Evolutionary conservation across 2,113 vertebrate species (phyloP).

Genomic region (Serinus canaria): DNA sequence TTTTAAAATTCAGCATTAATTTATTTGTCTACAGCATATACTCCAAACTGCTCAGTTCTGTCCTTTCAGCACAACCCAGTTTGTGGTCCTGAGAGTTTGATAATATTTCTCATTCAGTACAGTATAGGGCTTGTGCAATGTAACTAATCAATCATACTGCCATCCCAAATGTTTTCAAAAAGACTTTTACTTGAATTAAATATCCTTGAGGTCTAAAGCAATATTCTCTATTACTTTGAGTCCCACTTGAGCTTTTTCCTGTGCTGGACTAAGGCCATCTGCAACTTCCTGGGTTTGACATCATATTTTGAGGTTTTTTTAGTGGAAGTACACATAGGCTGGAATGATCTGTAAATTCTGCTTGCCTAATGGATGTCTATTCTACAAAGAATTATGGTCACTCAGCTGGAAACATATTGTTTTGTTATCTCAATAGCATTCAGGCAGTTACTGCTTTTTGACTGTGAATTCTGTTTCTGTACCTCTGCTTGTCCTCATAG

Average conservation of each 20-base stretch:
- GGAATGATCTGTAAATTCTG: background rate
- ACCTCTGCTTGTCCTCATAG: background rate
- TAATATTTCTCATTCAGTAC: background rate
- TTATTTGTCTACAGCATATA: background rate
- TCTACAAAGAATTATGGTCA: background rate
- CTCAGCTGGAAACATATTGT: background rate
- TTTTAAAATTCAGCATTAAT: background rate
- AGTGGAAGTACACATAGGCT: background rate
- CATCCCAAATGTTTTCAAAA: background rate
- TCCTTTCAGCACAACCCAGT: background rate
- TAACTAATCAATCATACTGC: background rate
- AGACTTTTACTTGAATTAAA: background rate
- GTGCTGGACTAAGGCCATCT: background rate
- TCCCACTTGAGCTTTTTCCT: background rate
- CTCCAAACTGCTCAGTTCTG: background rate
- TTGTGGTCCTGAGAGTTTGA: background rate
- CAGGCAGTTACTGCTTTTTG: background rate
- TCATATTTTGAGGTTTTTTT: background rate
- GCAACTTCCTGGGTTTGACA: background rate
- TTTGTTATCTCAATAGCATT: background rate
- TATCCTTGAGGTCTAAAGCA: background rate
- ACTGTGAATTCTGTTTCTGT: background rate
- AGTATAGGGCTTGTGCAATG: background rate
- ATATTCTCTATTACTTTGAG: background rate
- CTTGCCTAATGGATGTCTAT: background rate